Evolutionary conservation across 2,113 vertebrate species (phyloP), one percentile per base, ranked within the genome.

Genomic region (Callithrix jacchus): DNA sequence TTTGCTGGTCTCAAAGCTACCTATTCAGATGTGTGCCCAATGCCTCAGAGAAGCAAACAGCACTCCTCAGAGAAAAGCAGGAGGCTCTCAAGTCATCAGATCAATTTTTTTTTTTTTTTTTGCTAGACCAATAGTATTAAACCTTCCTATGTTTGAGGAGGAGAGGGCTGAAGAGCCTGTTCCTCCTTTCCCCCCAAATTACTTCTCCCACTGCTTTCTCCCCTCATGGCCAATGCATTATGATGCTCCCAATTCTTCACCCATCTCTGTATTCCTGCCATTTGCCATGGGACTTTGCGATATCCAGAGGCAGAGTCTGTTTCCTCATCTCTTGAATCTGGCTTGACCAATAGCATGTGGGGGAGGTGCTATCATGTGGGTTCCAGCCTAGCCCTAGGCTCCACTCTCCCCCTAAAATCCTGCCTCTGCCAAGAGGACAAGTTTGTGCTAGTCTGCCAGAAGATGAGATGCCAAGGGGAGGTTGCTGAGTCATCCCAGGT

Each of bases 201-300:
- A 8, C 21, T 68, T 89, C n/a, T 70, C 73, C 71, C 47, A 27
- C 30, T 56, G 5, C 37, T 25, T 30, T 90, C 20, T 90, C 14
- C 14, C 30, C 79, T 52, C 11, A 21, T 9, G 23, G 56, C 47
- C 20, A 9, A 42, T n/a, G n/a, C 52, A 54, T 27, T 54, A 12
- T 6, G n/a, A 37, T 0, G 20, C 16, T 8, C 1, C 27, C 52
- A 47, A 0, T 23, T 81, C 42, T 58, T 58, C 27, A 70, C 2
- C 32, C 52, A 14, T 17, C 82, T 40, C 32, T 52, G 3, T 14
- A 6, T 45, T 42, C 25, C 6, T 80, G 37, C 32, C 66, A 25
- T 89, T 90, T 90, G 82, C 45, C 16, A 3, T 13, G 10, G 17
- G 52, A 70, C 45, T 79, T 35, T 84, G 37, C 18, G 2, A 11